phyloP scores from a whole-genome alignment of 2,888 invertebrate genomes.

The Epistrophella euchroma region DNA sequence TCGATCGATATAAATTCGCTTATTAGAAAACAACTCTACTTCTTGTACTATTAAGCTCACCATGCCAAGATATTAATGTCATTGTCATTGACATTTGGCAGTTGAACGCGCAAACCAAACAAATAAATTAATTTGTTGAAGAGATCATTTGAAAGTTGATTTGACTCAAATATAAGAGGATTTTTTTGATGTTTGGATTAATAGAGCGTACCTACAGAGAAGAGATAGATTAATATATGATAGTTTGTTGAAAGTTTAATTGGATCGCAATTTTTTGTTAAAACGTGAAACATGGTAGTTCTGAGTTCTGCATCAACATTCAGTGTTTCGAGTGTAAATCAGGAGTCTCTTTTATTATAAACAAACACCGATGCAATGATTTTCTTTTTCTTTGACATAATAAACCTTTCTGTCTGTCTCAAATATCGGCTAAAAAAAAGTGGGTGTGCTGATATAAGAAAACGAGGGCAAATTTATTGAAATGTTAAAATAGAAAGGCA shows the following conservation, averaged over 20 bases:
- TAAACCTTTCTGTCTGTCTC: conserved; percentile 20
- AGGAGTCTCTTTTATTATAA: background rate
- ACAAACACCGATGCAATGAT: conserved; percentile 2
- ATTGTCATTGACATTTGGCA: conserved; percentile 27
- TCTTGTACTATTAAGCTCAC: background rate
- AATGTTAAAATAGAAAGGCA: background rate
- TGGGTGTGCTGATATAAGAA: conserved; percentile 29
- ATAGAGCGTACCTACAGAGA: conserved; percentile 7
- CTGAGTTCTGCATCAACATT: conserved; percentile 18
- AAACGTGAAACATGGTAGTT: conserved; percentile 26
- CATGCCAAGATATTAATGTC: conserved; percentile 25
- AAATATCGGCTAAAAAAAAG: background rate
- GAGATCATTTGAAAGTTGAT: conserved; percentile 36
- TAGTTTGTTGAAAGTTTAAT: conserved; percentile 10
- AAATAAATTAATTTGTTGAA: conserved; percentile 28
- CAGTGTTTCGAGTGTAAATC: background rate
- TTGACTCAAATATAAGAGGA: background rate
- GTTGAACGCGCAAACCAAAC: conserved; percentile 5
- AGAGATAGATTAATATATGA: background rate
- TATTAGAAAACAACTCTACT: background rate
- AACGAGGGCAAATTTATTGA: conserved; percentile 12
- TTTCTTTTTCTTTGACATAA: conserved; percentile 15
- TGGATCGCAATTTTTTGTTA: conserved; percentile 11
- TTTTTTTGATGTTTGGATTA: conserved; percentile 4
- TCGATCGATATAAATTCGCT: background rate